These are phyloP conservation scores for Chiloscyllium plagiosum DNA, from an alignment of 2,113 vertebrate genomes.

Conservation along the genomic window DNA sequence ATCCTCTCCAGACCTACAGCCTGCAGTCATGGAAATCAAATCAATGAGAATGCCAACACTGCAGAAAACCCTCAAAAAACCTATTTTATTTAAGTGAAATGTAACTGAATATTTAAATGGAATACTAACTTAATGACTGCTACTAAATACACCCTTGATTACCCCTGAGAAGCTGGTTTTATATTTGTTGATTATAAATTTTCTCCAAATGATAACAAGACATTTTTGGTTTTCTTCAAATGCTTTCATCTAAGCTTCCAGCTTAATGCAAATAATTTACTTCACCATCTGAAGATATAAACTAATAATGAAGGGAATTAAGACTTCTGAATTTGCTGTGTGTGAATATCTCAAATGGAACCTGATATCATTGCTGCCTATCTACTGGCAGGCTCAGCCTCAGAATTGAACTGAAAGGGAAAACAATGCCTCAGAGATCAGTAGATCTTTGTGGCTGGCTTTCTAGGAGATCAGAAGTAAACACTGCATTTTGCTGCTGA, in stretches of 20 bases:
- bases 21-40: not conserved
- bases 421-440: not conserved
- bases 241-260: not conserved
- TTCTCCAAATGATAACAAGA: not conserved
- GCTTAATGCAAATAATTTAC: not conserved
- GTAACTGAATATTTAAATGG: not conserved
- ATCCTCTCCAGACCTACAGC: not conserved
- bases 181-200: not conserved
- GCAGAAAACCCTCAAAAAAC: not conserved
- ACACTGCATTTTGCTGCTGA: not conserved
- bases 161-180: not conserved
- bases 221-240: not conserved
- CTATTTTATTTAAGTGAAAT: not conserved
- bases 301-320: not conserved
- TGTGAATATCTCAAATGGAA: not conserved
- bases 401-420: not conserved
- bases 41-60: not conserved
- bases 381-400: too few species aligned
- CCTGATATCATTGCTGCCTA: not conserved
- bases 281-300: not conserved
- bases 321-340: not conserved
- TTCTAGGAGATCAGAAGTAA: too few species aligned
- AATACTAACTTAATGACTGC: not conserved
- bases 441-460: not conserved
- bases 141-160: not conserved